Percentiles rank a stretch among this genome's conserved stretches.
Evolutionary conservation across 2,113 vertebrate species (phyloP).

Genomic region (Ceyx melanurus): DNA sequence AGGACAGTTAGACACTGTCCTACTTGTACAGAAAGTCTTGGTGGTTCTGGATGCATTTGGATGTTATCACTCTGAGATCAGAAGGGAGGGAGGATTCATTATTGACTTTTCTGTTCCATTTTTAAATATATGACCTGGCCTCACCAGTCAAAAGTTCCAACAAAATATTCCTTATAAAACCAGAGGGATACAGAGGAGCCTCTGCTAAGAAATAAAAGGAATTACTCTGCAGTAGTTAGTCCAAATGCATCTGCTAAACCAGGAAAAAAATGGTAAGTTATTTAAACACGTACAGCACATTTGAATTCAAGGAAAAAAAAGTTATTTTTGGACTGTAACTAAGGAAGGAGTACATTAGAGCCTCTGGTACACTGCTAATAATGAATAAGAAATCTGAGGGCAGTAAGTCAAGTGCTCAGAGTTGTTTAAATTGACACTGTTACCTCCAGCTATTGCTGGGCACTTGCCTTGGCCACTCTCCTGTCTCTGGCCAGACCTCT

Average conservation of each 20-base stretch:
- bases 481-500: neutral
- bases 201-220: neutral
- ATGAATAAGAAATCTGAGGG: neutral
- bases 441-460: neutral
- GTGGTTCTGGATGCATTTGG: neutral
- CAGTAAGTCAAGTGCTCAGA: neutral
- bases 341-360: neutral
- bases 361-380: neutral
- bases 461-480: neutral
- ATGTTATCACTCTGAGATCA: neutral
- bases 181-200: neutral
- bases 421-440: neutral
- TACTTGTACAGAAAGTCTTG: neutral
- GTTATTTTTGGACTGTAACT: neutral
- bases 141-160: neutral
- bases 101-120: neutral
- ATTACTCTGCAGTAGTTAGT: neutral
- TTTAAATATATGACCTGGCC: neutral
- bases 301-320: neutral
- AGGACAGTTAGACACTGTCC: rapidly evolving
- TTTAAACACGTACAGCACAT: neutral
- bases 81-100: neutral
- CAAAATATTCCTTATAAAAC: neutral
- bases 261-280: neutral
- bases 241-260: neutral